Evolutionary conservation across 2,113 vertebrate species (phyloP).

Genomic region (Lophura nycthemera): DNA sequence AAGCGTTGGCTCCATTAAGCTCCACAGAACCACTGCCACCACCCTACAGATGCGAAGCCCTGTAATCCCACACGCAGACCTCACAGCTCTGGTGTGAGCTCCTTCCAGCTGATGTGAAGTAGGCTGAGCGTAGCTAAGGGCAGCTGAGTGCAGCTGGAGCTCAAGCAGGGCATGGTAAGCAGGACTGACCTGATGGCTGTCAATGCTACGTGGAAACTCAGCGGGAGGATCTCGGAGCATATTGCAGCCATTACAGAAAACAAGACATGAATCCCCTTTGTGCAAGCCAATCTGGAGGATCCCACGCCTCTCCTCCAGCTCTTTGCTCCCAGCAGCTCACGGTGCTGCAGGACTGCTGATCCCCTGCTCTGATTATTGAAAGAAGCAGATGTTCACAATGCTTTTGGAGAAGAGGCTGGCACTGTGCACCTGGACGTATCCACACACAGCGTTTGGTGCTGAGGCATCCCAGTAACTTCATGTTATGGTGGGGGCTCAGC

Average conservation of each 20-base stretch:
- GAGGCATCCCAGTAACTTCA: not conserved
- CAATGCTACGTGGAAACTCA: accelerated
- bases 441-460: not conserved
- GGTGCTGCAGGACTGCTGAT: not conserved
- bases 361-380: not conserved
- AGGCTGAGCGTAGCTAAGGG: not conserved
- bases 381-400: not conserved
- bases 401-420: not conserved
- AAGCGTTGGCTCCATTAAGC: not conserved
- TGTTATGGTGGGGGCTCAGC: not conserved
- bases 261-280: not conserved
- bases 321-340: not conserved
- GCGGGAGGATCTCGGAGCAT: not conserved
- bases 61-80: not conserved
- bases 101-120: not conserved
- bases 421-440: accelerated
- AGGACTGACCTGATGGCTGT: not conserved
- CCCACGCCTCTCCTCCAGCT: not conserved
- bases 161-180: accelerated
- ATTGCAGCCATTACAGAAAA: not conserved
- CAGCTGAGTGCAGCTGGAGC: not conserved
- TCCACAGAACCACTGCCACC: not conserved
- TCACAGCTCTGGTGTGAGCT: not conserved
- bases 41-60: not conserved
- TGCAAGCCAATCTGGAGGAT: not conserved